These are phyloP conservation scores for Lordiphosa fenestrarum DNA, from an alignment of 2,888 invertebrate genomes.

Conservation along the genomic window DNA sequence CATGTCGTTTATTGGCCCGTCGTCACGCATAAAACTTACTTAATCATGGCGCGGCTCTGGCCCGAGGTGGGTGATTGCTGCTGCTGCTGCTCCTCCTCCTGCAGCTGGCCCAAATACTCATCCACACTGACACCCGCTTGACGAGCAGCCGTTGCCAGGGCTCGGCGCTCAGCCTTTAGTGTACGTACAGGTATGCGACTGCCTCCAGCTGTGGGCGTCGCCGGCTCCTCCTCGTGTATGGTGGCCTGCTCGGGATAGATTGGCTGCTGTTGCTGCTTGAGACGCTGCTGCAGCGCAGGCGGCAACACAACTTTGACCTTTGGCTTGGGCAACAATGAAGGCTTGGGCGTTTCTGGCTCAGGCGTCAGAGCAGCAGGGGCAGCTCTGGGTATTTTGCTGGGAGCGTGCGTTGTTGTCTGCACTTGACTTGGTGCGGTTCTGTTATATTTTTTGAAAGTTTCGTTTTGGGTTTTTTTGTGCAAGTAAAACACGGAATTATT, in stretches of 20 bases:
- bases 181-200: constrained; percentile 80
- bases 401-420: constrained; percentile 45
- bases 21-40: constrained; percentile 70
- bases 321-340: constrained; percentile 79
- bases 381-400: constrained; percentile 65
- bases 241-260: constrained; percentile 46
- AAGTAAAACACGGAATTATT: constrained; percentile 64
- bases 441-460: constrained; percentile 47
- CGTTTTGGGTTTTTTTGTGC: constrained; percentile 44
- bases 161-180: constrained; percentile 78
- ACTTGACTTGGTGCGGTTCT: constrained; percentile 64
- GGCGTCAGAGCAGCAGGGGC: constrained; percentile 15
- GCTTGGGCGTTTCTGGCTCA: constrained; percentile 63
- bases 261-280: constrained; percentile 50
- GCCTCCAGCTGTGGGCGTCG: constrained; percentile 44
- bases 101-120: constrained; percentile 47
- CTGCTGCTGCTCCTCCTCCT: constrained; percentile 27
- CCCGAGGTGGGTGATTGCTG: constrained; percentile 20
- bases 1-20: constrained; percentile 52
- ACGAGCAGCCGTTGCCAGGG: constrained; percentile 63
- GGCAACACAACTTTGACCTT: constrained; percentile 78
- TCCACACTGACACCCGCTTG: constrained; percentile 57
- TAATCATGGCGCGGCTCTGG: constrained; percentile 70
- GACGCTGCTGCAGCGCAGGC: constrained; percentile 71
- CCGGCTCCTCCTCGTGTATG: constrained; percentile 47